Evolutionary conservation across 2,797 vertebrate species (phyloP).

Genomic region (Nasua narica): DNA sequence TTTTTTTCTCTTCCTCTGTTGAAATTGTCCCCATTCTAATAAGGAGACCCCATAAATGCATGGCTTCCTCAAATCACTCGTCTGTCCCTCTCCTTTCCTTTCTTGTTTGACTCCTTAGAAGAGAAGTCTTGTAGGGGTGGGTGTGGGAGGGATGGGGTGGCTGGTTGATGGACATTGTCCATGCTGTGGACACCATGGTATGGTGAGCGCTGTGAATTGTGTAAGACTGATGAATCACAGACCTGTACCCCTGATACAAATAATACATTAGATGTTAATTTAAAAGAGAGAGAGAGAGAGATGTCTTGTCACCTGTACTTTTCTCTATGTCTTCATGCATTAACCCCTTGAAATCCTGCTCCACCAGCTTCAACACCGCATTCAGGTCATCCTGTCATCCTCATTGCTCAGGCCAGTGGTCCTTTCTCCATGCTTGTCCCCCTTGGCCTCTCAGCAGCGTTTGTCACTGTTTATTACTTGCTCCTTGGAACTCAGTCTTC

Average conservation of each 20-base stretch:
- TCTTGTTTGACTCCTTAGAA: conserved; percentile 2
- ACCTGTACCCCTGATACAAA: no score
- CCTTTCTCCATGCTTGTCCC: not conserved
- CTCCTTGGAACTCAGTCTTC: not conserved
- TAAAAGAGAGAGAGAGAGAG: not conserved
- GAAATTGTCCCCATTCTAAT: not conserved
- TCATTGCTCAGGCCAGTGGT: not conserved
- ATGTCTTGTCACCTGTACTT: not conserved
- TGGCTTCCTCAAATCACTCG: not conserved
- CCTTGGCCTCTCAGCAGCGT: not conserved
- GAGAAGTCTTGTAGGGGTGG: not conserved
- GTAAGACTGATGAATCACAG: no score
- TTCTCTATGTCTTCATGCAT: not conserved
- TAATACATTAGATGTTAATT: no score
- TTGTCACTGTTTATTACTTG: not conserved
- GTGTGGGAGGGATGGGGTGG: no score
- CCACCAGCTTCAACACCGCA: not conserved
- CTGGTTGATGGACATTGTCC: no score
- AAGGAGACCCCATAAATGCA: not conserved
- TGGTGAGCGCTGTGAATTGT: no score
- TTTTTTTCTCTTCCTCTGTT: not conserved
- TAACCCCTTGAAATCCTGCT: not conserved
- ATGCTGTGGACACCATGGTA: no score
- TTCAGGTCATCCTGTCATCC: not conserved
- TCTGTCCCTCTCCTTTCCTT: not conserved